Evolutionary conservation across 2,888 invertebrate genomes (phyloP), one percentile per base, ranked within the genome.

Genomic region (Xestia xanthographa): DNA sequence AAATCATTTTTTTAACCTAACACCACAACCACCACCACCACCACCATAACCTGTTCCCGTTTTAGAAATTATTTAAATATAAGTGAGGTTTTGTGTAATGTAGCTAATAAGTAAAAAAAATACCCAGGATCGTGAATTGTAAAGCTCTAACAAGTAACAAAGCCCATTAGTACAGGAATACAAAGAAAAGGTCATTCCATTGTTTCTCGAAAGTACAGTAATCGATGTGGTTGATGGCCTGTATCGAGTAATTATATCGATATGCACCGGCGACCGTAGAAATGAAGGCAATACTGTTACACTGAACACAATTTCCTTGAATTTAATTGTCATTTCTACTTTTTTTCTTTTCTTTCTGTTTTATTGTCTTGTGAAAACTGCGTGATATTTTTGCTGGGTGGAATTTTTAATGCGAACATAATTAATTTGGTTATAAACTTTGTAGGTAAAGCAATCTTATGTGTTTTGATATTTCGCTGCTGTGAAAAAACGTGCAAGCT

Each of bases 201-300:
- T 83, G 60, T 81, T 85, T 77, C 85, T 53, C 14, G 38, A 70
- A 82, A 73, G 69, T 62, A 66, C 48, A 71, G 56, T 34, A 71
- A 83, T 85, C 79, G 68, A 79, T 77, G 66, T 53, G n/a, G 72
- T 63, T 63, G 26, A 81, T 72, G 22, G 70, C 66, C 45, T 38
- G 72, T 65, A 86, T 80, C 77, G 72, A 81, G 75, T 78, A 76
- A 81, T 77, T 68, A 50, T 70, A 77, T 83, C 75, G 58, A 81
- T 67, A 65, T 74, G 66, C 73, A 67, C 53, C 38, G 48, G 60
- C 45, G 62, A 43, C 70, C 72, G 6, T 67, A 66, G 76, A 80
- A 84, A 77, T 68, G 58, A 38, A 12, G 29, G 53, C 63, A 75
- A 78, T 62, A 45, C 70, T 43, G 71, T 75, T 74, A 80, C 76